Evolutionary conservation across 2,113 vertebrate species (phyloP).

Genomic region (Callocephalon fimbriatum): DNA sequence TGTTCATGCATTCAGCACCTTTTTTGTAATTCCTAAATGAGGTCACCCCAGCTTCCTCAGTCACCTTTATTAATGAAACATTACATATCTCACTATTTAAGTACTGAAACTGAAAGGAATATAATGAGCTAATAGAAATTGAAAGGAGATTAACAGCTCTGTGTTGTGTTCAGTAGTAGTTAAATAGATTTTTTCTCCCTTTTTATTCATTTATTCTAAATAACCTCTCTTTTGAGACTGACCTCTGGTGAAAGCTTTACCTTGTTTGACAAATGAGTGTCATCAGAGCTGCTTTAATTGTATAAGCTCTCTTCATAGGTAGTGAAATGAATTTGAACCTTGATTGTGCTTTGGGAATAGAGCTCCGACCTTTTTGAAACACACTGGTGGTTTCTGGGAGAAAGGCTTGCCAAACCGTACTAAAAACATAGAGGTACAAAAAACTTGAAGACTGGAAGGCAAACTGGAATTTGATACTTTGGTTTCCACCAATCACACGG

Average conservation of each 20-base stretch:
- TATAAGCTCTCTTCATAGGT: neutral
- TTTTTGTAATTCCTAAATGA: neutral
- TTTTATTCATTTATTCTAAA: neutral
- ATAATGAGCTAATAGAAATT: neutral
- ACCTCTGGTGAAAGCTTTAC: neutral
- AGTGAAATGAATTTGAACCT: neutral
- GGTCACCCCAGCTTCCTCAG: neutral
- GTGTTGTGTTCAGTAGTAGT: neutral
- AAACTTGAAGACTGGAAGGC: neutral
- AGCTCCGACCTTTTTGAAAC: neutral
- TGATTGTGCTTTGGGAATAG: neutral
- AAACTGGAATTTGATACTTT: neutral
- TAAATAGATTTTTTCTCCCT: neutral
- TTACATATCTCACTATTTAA: neutral
- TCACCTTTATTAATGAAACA: neutral
- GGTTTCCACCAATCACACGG: neutral
- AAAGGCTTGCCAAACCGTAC: neutral
- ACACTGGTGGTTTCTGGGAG: neutral
- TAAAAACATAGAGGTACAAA: neutral
- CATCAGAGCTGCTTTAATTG: neutral
- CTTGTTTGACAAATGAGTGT: neutral
- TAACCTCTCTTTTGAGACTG: neutral
- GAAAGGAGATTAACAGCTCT: neutral
- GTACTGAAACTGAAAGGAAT: neutral
- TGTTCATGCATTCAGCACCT: neutral